Evolutionary conservation across 2,888 invertebrate genomes (phyloP), one percentile per base, ranked within the genome.

Genomic region (Xestia xanthographa): DNA sequence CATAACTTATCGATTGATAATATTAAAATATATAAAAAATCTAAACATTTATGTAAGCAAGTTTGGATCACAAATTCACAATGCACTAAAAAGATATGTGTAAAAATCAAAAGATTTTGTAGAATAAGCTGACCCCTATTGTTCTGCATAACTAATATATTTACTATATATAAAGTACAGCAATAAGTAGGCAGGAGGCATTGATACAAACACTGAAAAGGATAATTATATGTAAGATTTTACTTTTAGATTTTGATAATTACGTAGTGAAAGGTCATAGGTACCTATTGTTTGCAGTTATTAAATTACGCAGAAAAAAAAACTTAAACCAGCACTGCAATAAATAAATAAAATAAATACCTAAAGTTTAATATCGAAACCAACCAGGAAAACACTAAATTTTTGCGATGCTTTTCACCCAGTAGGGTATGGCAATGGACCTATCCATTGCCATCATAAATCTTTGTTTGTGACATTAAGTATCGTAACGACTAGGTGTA

Each of bases 391-490:
- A 34, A 70, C 14, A 8, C 12, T 22, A 45, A 45, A 5, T 12
- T 20, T 8, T n/a, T 12, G n/a, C 2, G 12, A 6, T 56, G 56
- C 26, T 75, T 38, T 41, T 72, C 29, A 6, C 38, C 26, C 58
- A 38, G 22, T 20, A 77, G 26, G 17, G 26, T 26, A n/a, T 34
- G 26, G 14, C 48, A n/a, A n/a, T n/a, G n/a, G n/a, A n/a, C n/a
- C n/a, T n/a, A n/a, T 48, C 20, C 17, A n/a, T 67, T 56, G 6
- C 29, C 6, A 29, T 58, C 56, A 48, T 41, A 68, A 56, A 58
- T 79, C 29, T 77, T 41, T 29, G 20, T 29, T 48, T 41, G n/a
- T 56, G 56, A 78, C 79, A 45, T 56, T 48, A 53, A 70, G 45
- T 62, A 45, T 53, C 34, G 17, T 71, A 43, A 50, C 45, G 8